Base-by-base conservation (phyloP, 2,113 vertebrate genomes). In the Castor canadensis region DNA sequence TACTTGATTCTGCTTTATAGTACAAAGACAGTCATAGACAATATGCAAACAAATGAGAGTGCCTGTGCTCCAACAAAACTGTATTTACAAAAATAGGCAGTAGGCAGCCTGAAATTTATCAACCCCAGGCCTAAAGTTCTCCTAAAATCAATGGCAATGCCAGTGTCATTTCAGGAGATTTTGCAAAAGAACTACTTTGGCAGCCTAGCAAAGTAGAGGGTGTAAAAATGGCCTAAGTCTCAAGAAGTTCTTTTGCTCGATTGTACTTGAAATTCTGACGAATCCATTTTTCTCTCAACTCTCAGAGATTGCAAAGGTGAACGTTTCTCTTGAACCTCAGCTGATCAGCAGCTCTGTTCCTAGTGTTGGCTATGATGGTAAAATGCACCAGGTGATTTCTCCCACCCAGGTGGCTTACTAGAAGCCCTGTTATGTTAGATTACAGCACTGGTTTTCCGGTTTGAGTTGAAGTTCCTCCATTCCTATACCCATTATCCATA, bases 391-490 rank as follows among this genome's bases (percentile, higher is more conserved):
- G 40, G 19, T 69, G 52, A 5, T n/a, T n/a, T 83, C 52, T 87
- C 83, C 72, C 72, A n/a, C 35, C 1, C 64, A 64, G 24, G 38
- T n/a, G n/a, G 75, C 35, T 72, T 66, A 49, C 17, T 13, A n/a
- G 40, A 8, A 87, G 60, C 52, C 26, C 54, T n/a, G 38, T 47
- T 73, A 58, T 43, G 43, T 79, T 54, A 72, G 35, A 54, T 60
- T 40, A 67, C 16, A 82, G 40, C 35, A 11, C 26, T 43, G 9
- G 19, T 58, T 40, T 67, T 76, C 76, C 47, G 47, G 9, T n/a
- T 95, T 95, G 67, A 77, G n/a, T 71, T 89, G 54, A 71, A 5
- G 6, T 84, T 64, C 67, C n/a, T 81, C 79, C 77, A 45, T 64
- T 80, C 40, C 35, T 81, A 89, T 0, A 54, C 1, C 93, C 79